Evolutionary conservation across 2,113 vertebrate genomes (phyloP).

Genomic region (Mellivora capensis): DNA sequence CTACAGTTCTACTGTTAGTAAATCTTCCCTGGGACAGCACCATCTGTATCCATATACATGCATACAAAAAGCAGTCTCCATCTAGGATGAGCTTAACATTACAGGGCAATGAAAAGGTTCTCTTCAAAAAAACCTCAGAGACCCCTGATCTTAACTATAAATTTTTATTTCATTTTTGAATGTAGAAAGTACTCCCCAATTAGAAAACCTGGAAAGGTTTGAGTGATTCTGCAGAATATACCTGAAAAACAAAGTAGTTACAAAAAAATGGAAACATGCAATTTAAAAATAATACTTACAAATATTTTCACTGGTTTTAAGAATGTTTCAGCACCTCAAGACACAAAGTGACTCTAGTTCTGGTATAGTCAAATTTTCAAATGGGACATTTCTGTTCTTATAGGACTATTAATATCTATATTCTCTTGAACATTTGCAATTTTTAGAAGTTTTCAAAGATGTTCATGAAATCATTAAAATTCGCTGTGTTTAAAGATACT

Average conservation of each 20-base stretch:
- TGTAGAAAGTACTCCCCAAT: constrained; percentile 25
- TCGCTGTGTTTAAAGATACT: constrained; percentile 25
- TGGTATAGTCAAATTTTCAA: not conserved
- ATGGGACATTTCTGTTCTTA: not conserved
- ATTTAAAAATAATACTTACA: constrained; percentile 52
- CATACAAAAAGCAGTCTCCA: not conserved
- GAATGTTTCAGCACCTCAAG: constrained; percentile 23
- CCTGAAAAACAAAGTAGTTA: constrained; percentile 74
- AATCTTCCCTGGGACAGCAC: not conserved
- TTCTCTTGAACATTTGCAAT: not conserved
- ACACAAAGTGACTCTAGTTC: not conserved
- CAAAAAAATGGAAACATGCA: constrained; percentile 60
- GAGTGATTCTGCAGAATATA: constrained; percentile 59
- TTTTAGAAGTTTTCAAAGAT: constrained; percentile 36
- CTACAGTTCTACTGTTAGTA: constrained; percentile 31
- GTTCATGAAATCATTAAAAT: constrained; percentile 39
- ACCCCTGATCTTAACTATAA: not conserved
- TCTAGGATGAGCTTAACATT: not conserved
- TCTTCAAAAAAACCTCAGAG: not conserved
- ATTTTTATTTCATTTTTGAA: constrained; percentile 17
- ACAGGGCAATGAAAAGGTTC: not conserved
- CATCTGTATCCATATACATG: not conserved
- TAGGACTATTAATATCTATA: not conserved
- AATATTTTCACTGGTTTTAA: constrained; percentile 41
- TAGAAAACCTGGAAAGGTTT: constrained; percentile 50